These are phyloP conservation scores for Neolamprologus sp. DNA, from an alignment of 2,113 vertebrate species.

Conservation along the genomic window DNA sequence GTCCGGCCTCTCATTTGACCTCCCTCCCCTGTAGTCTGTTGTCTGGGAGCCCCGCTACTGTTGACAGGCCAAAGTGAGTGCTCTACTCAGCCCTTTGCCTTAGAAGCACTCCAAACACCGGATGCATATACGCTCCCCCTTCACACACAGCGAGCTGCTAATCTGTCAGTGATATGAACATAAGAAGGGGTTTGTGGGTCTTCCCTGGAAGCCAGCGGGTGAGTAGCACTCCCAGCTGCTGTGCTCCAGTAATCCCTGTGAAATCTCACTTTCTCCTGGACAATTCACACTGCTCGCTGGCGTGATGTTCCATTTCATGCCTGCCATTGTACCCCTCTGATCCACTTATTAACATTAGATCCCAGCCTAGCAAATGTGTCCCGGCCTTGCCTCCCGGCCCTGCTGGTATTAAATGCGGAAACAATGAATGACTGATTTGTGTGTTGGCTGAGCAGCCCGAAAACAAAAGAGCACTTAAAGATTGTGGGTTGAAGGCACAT, in stretches of 20 bases:
- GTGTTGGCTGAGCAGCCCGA: constrained; percentile 22
- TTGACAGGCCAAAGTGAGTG: constrained; percentile 37
- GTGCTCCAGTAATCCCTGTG: constrained; percentile 71
- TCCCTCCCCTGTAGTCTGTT: not conserved
- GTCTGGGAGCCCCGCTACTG: constrained; percentile 24
- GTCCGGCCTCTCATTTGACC: constrained; percentile 23
- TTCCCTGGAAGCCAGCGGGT: constrained; percentile 30
- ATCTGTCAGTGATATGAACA: constrained; percentile 65
- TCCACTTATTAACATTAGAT: constrained; percentile 46
- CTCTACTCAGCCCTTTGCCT: constrained; percentile 6
- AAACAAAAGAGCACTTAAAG: constrained; percentile 61
- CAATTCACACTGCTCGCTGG: constrained; percentile 52
- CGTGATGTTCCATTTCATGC: constrained; percentile 69
- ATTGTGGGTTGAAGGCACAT: constrained; percentile 50
- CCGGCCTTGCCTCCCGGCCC: constrained; percentile 10
- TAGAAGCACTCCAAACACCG: not conserved
- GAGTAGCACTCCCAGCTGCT: constrained; percentile 63
- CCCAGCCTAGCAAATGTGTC: constrained; percentile 47
- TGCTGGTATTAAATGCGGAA: constrained; percentile 11
- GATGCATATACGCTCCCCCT: not conserved
- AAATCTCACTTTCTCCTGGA: constrained; percentile 70
- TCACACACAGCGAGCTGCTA: constrained; percentile 44
- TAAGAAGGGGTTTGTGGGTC: constrained; percentile 38
- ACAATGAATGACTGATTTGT: constrained; percentile 39
- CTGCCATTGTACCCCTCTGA: constrained; percentile 58